Evolutionary conservation across 2,888 invertebrate genomes (phyloP).

Genomic region (Bugula neritina): DNA sequence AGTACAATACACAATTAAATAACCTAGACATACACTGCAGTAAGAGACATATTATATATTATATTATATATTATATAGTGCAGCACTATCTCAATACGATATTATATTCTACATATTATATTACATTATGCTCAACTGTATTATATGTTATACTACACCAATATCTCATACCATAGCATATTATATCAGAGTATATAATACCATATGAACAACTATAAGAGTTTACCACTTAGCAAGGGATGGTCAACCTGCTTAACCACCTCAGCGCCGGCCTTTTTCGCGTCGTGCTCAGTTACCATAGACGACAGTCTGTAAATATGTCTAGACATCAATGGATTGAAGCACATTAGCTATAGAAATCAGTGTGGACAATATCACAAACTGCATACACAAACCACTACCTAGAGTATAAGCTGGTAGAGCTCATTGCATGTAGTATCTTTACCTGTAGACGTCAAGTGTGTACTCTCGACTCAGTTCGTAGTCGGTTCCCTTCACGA

Average conservation of each 20-base stretch:
- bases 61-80: too few species aligned
- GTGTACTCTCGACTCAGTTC: constrained; percentile 87
- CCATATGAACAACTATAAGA: background rate
- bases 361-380: background rate
- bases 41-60: too few species aligned
- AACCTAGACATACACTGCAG: too few species aligned
- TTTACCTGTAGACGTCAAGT: constrained; percentile 75
- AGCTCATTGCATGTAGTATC: too few species aligned
- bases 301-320: constrained; percentile 57
- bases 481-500: constrained; percentile 89
- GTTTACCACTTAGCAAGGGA: constrained; percentile 79
- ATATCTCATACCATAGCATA: background rate
- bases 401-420: background rate
- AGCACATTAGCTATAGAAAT: background rate
- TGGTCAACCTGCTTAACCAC: constrained; percentile 97
- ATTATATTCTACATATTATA: background rate
- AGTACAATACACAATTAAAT: too few species aligned
- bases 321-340: background rate
- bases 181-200: background rate
- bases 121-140: background rate
- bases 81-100: too few species aligned
- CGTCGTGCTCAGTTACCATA: constrained; percentile 93
- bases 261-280: constrained; percentile 97
- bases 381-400: background rate
- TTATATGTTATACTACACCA: too few species aligned